phyloP scores from a whole-genome alignment of 2,888 invertebrate genomes.

The Mellilla xanthometata region DNA sequence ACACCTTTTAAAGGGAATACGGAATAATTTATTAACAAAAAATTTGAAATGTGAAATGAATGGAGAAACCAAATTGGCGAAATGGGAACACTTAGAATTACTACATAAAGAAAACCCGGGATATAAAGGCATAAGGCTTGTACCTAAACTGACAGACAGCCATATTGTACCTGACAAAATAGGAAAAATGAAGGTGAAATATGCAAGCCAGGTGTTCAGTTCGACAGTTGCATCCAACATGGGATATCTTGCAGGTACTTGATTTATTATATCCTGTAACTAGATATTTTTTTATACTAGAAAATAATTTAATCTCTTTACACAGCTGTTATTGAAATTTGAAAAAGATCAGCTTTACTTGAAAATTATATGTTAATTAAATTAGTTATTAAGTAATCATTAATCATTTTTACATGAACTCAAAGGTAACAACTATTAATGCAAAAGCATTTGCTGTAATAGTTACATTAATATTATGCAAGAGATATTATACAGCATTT shows the following conservation, averaged over 20 bases:
- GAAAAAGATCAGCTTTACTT: no score
- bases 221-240: slow-evolving; percentile 33
- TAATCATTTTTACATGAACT: no score
- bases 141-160: slow-evolving; percentile 33
- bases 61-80: slow-evolving; percentile 22
- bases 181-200: slow-evolving; percentile 35
- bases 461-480: no score
- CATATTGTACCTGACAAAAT: slow-evolving; percentile 31
- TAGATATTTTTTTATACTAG: no score
- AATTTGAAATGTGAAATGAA: slow-evolving; percentile 22
- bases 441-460: no score
- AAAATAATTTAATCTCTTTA: no score
- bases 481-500: no score
- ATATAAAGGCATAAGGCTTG: slow-evolving; percentile 30
- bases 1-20: slow-evolving; percentile 32
- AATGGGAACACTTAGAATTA: slow-evolving; percentile 33
- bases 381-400: slow-evolving; percentile 18
- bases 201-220: slow-evolving; percentile 36
- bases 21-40: slow-evolving; percentile 34
- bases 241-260: background rate
- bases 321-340: no score
- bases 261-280: background rate
- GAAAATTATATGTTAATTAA: no score
- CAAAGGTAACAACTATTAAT: no score
- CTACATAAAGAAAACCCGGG: slow-evolving; percentile 27